Evolutionary conservation across 2,888 invertebrate species (phyloP).

Genomic region (Drosophila subsilvestris): DNA sequence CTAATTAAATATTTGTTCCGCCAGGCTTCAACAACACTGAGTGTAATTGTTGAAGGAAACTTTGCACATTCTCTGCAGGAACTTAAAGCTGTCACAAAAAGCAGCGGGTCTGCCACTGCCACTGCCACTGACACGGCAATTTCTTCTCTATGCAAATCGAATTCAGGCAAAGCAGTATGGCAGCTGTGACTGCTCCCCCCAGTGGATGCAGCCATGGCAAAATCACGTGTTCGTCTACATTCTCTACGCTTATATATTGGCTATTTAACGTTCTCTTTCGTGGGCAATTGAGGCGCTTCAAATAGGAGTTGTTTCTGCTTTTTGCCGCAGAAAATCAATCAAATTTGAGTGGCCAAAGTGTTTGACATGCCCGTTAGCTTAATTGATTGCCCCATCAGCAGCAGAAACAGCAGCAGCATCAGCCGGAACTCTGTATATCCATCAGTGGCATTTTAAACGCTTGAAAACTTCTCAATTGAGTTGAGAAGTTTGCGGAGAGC

Average conservation of each 20-base stretch:
- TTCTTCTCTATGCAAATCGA: conserved; percentile 41
- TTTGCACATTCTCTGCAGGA: conserved; percentile 34
- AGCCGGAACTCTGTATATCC: conserved; percentile 10
- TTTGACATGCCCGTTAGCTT: conserved; percentile 54
- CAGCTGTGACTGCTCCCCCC: neutral
- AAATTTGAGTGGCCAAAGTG: conserved; percentile 54
- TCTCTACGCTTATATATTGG: neutral
- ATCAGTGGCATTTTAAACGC: conserved; percentile 20
- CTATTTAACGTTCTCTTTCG: conserved; percentile 12
- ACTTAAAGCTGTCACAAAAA: conserved; percentile 31
- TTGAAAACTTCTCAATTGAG: conserved; percentile 25
- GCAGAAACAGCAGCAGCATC: neutral
- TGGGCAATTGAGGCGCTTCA: neutral
- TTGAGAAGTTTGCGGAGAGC: neutral
- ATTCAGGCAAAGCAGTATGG: conserved; percentile 13
- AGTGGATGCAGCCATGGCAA: neutral
- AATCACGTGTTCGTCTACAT: neutral
- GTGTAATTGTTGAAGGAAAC: conserved; percentile 57
- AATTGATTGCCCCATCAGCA: conserved; percentile 66
- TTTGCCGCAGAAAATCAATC: conserved; percentile 59
- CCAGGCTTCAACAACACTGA: conserved; percentile 39
- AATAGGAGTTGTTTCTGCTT: neutral
- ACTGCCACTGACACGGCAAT: neutral
- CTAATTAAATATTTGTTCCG: conserved; percentile 75
- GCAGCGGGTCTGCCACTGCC: neutral